These are phyloP conservation scores for Pongo pygmaeus DNA, from an alignment of 2,113 vertebrate genomes.

Conservation along the genomic window DNA sequence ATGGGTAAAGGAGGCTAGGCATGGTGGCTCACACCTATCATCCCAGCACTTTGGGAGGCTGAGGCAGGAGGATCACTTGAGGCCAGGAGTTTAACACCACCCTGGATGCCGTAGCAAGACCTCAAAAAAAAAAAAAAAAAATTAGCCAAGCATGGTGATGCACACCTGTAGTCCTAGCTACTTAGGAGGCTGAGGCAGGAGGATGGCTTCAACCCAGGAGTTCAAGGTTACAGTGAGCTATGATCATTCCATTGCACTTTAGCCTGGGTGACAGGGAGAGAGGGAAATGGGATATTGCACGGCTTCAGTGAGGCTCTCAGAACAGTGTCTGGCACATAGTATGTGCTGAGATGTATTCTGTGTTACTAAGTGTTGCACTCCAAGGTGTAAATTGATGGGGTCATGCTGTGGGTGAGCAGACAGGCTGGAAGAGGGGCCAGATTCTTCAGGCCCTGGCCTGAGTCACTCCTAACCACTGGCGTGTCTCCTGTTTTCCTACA, in stretches of 20 bases:
- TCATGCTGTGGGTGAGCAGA: background rate
- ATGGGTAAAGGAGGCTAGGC: background rate
- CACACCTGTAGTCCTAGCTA: background rate
- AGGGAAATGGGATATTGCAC: background rate
- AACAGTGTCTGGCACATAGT: background rate
- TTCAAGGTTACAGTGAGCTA: background rate
- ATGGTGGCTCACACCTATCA: background rate
- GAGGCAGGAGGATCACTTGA: background rate
- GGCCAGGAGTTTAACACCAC: background rate
- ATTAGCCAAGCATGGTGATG: background rate
- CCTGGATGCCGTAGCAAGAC: background rate
- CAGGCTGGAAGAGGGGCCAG: background rate
- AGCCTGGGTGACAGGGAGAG: background rate
- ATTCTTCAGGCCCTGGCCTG: background rate
- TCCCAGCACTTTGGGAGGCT: background rate
- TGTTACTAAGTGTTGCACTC: background rate
- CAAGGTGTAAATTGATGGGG: background rate
- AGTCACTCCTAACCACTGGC: conserved; percentile 38
- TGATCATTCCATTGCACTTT: background rate
- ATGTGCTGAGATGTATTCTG: background rate
- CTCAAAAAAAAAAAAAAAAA: background rate
- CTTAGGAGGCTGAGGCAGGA: background rate
- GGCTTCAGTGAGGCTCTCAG: background rate
- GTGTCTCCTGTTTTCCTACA: conserved; percentile 72
- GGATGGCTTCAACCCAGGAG: background rate